These are phyloP conservation scores for Odontesthes bonariensis DNA, from an alignment of 2,113 vertebrate species.

Conservation along the genomic window DNA sequence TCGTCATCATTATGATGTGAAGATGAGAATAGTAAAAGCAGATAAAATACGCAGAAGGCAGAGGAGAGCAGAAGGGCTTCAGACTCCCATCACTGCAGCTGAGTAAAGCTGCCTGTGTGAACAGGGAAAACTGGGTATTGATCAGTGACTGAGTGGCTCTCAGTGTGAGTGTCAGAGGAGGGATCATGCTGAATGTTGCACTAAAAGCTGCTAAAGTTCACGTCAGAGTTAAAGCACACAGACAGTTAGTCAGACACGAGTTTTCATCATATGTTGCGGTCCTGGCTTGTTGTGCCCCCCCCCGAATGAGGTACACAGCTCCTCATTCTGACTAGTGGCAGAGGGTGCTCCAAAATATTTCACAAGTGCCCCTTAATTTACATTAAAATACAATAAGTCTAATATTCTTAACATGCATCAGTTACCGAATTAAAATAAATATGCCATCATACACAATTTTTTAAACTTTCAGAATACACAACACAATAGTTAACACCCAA, in stretches of 20 bases:
- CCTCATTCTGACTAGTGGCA: too few species aligned
- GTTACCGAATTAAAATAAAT: too few species aligned
- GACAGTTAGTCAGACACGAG: background rate
- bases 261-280: too few species aligned
- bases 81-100: slow-evolving; percentile 6
- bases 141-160: slow-evolving; percentile 64
- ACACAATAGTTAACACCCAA: too few species aligned
- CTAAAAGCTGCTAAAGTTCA: slow-evolving; percentile 13
- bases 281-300: too few species aligned
- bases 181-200: slow-evolving; percentile 45
- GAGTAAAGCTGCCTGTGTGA: background rate
- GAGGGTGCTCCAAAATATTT: too few species aligned
- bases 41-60: background rate
- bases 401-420: too few species aligned
- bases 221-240: background rate
- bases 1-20: background rate
- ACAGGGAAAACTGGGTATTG: slow-evolving; percentile 43
- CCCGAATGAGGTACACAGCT: too few species aligned
- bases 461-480: too few species aligned
- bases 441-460: too few species aligned
- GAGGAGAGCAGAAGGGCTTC: slow-evolving; percentile 21
- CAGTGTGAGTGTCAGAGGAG: slow-evolving; percentile 43
- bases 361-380: too few species aligned
- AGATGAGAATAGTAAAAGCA: background rate
- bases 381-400: too few species aligned